These are phyloP conservation scores for Malacoctenus gilli DNA, from an alignment of 2,797 vertebrate genomes.

Conservation along the genomic window DNA sequence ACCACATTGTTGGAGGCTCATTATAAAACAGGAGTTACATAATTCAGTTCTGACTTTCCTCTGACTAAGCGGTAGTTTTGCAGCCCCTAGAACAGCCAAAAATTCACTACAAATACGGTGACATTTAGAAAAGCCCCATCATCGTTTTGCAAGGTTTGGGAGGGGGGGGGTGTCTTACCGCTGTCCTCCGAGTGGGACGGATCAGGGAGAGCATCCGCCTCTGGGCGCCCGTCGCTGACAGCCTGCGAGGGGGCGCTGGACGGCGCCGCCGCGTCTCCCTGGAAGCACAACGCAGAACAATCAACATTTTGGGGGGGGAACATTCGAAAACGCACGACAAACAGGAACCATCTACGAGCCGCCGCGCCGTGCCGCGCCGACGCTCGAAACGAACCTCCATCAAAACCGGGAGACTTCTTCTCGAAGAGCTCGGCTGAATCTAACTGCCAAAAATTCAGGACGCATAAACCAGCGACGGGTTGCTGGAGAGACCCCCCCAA, in stretches of 20 bases:
- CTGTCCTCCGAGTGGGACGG: constrained; percentile 70
- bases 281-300: constrained; percentile 42
- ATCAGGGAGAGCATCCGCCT: constrained; percentile 58
- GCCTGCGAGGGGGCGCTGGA: constrained; percentile 65
- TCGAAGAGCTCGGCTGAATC: constrained; percentile 9
- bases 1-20: too few relatives aligned
- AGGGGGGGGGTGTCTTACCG: constrained; percentile 75
- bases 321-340: constrained; percentile 47
- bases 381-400: constrained; percentile 36
- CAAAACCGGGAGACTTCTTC: constrained; percentile 14
- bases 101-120: too few relatives aligned
- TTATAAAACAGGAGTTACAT: too few relatives aligned
- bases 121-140: constrained; percentile 6
- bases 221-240: constrained; percentile 49
- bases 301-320: constrained; percentile 30
- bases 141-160: constrained; percentile 14
- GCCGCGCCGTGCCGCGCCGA: constrained; percentile 24
- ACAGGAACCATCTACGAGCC: constrained; percentile 28
- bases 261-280: constrained; percentile 63
- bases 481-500: constrained; percentile 27
- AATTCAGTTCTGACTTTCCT: too few relatives aligned
- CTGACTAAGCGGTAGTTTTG: too few relatives aligned
- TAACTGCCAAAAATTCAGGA: constrained; percentile 32
- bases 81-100: too few relatives aligned
- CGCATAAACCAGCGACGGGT: constrained; percentile 21